Conservation (phyloP, 2,797 vertebrate species). For the Rhyacichthys aspro region DNA sequence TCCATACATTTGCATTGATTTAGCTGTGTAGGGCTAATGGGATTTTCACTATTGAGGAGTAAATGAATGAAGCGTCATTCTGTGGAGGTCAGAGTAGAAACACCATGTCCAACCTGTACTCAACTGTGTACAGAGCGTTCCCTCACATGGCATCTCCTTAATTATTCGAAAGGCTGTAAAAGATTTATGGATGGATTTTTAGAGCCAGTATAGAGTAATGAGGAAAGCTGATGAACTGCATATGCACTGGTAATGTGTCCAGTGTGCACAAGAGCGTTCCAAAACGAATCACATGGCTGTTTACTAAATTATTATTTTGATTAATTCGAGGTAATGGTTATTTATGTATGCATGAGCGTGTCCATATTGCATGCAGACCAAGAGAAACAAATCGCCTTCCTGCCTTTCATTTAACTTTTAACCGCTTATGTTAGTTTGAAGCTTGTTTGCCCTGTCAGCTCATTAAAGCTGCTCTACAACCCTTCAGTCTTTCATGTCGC, state of each 20-base stretch:
- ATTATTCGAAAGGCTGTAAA: neutral
- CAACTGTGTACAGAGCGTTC: neutral
- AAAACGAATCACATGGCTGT: neutral
- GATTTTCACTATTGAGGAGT: slow-evolving; percentile 24
- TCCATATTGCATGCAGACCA: neutral
- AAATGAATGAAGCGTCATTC: slow-evolving; percentile 6
- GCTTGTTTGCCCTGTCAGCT: slow-evolving; percentile 10
- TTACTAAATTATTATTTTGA: neutral
- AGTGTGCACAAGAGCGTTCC: too few relatives aligned
- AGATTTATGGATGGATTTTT: neutral
- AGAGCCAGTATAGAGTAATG: neutral
- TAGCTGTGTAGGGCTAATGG: slow-evolving; percentile 32
- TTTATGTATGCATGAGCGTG: neutral
- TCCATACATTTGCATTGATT: slow-evolving; percentile 58
- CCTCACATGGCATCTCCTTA: neutral
- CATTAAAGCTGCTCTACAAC: slow-evolving; percentile 36
- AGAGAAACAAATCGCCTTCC: neutral
- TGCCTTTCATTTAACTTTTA: neutral
- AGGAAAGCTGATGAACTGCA: neutral
- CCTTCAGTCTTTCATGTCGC: slow-evolving; percentile 24
- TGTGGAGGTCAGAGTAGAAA: slow-evolving; percentile 1
- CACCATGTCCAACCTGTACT: neutral
- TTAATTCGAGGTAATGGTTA: neutral
- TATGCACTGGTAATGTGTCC: neutral
- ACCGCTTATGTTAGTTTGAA: slow-evolving; percentile 6